Conservation (phyloP, 2,113 vertebrate genomes). For the Pseudopipra pipra region DNA sequence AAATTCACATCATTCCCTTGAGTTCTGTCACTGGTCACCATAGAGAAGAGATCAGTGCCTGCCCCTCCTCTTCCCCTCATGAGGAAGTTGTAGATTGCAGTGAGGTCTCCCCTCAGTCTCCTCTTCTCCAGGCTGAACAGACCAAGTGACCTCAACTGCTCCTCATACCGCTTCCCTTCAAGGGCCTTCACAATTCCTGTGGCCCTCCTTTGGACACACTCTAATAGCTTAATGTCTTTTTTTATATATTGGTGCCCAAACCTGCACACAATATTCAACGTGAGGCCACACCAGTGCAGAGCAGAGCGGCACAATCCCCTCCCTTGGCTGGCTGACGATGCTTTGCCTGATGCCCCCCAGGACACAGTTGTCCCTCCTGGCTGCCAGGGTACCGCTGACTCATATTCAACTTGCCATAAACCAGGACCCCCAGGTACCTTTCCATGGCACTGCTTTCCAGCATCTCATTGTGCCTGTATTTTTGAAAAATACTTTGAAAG, state of each 20-base stretch:
- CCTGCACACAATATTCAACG: not conserved
- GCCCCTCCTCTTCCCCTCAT: not conserved
- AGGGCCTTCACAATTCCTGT: not conserved
- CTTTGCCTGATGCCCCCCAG: not conserved
- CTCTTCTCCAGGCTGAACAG: not conserved
- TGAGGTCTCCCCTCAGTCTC: not conserved
- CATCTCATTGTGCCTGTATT: not conserved
- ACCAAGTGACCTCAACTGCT: not conserved
- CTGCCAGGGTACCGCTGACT: not conserved
- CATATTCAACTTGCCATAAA: not conserved
- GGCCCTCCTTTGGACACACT: not conserved
- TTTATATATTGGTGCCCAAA: not conserved
- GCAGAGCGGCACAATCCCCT: not conserved
- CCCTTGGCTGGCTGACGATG: not conserved
- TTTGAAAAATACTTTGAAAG: not conserved
- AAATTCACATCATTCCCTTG: not conserved
- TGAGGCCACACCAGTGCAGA: not conserved
- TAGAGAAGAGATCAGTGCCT: not conserved
- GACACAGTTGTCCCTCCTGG: not conserved
- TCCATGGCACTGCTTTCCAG: not conserved
- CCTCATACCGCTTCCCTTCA: not conserved
- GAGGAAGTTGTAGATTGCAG: not conserved
- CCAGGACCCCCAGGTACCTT: not conserved
- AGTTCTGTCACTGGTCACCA: not conserved
- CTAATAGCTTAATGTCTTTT: not conserved